Evolutionary conservation across 1,140 invertebrate genomes (phyloP).

Genomic region (Neodiprion virginianus): DNA sequence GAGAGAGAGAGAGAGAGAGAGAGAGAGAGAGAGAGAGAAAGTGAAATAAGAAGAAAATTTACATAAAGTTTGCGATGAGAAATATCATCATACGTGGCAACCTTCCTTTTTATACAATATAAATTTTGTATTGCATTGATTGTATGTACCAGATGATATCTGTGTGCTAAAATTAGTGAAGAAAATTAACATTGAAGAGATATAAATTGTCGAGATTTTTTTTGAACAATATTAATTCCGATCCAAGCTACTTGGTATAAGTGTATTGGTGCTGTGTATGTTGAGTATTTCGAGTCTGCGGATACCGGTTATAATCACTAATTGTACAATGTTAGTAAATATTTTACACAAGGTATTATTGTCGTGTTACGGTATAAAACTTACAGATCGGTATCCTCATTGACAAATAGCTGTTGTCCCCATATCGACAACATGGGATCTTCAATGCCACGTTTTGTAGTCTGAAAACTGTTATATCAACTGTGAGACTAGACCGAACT

Average conservation of each 20-base stretch:
- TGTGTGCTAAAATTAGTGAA: no score
- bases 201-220: no score
- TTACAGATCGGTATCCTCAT: constrained; percentile 96
- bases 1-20: constrained; percentile 17
- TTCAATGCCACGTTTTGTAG: constrained; percentile 93
- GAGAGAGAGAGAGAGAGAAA: constrained; percentile 14
- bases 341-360: no score
- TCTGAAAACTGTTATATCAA: constrained; percentile 83
- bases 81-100: neutral
- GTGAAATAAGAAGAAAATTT: constrained; percentile 16
- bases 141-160: no score
- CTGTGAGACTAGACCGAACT: constrained; percentile 10
- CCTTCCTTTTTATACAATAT: constrained; percentile 5
- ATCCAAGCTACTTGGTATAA: neutral
- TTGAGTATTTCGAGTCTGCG: neutral
- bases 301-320: neutral
- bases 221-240: no score
- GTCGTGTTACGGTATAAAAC: constrained; percentile 58
- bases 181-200: no score
- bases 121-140: neutral
- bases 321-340: neutral
- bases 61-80: neutral
- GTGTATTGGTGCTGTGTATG: constrained; percentile 5
- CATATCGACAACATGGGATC: constrained; percentile 97
- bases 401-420: constrained; percentile 96